These are phyloP conservation scores for Orientallactaga bullata DNA, from an alignment of 2,113 vertebrate genomes.

Conservation along the genomic window DNA sequence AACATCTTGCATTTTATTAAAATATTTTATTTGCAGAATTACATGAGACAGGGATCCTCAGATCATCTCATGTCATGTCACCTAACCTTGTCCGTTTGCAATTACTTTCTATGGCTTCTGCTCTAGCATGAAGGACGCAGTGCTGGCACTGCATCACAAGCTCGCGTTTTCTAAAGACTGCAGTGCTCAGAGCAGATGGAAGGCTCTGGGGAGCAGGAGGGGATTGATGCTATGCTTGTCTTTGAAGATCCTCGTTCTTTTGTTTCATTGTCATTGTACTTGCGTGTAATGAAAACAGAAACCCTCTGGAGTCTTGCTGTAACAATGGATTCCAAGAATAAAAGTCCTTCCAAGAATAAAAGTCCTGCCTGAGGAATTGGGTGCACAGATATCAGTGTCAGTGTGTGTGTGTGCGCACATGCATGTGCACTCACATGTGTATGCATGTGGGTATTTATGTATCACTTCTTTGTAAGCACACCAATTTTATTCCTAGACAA, in stretches of 20 bases:
- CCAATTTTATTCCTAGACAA: not conserved
- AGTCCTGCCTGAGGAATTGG: not conserved
- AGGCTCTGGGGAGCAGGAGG: not conserved
- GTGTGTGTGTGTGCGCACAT: not conserved
- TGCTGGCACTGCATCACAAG: not conserved
- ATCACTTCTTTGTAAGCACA: not conserved
- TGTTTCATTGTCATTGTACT: slow-evolving; percentile 53
- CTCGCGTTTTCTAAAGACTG: not conserved
- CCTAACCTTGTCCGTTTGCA: not conserved
- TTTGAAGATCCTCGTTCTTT: slow-evolving; percentile 50
- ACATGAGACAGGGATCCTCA: not conserved
- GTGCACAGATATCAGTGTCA: too few species aligned
- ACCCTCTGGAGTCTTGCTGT: not conserved
- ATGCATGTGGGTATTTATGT: not conserved
- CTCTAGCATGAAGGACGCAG: not conserved
- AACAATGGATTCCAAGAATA: not conserved
- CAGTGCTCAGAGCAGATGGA: not conserved
- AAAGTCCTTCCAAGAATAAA: not conserved
- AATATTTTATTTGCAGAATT: not conserved
- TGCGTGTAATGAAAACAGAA: not conserved
- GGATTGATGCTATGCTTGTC: slow-evolving; percentile 44
- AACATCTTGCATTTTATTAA: not conserved
- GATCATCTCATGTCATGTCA: not conserved
- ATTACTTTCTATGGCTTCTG: not conserved
- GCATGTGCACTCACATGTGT: not conserved